Evolutionary conservation across 2,113 vertebrate genomes (phyloP), one percentile per base, ranked within the genome.

Genomic region (Monarcha castaneiventris): DNA sequence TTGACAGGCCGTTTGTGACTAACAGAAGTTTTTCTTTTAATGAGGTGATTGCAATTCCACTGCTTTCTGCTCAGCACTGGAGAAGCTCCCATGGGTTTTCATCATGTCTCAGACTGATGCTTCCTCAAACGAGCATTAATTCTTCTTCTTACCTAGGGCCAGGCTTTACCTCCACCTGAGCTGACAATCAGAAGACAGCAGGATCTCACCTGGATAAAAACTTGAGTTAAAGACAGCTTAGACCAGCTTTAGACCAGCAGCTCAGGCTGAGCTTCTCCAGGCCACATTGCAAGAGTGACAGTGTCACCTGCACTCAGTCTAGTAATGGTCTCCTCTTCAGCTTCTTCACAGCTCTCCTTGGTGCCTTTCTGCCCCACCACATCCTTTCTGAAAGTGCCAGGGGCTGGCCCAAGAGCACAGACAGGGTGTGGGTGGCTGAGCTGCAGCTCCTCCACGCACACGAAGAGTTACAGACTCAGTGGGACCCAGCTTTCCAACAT

Each of bases 21-120:
- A 9, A 58, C 7, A 54, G 46, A 67, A 52, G 16, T 32, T 59
- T 79, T 80, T 39, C 19, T 74, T 87, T 74, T 39, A 84, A 73
- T 51, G 59, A 76, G 20, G 49, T 0, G 0, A 48, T 77, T 64
- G 26, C 71, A 64, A 48, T 61, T 26, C 64, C 76, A 2, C 63
- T 51, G 68, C 77, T 80, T 59, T 72, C 63, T 59, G 19, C 41
- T 29, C 35, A 37, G 59, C 73, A 39, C 54, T 10, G 13, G 73
- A 44, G 59, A 61, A 37, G 80, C 27, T 54, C 8, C 0, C 68
- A 15, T 4, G 30, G 54, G 13, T 32, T 77, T 64, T 29, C 73
- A 17, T 17, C 0, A 0, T 13, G 27, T 16, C 44, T 30, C 55
- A 48, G 35, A 33, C 67, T 22, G 43, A 27, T 23, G 5, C 26